Conservation (phyloP, 2,113 vertebrate species). For the Eptesicus fuscus region DNA sequence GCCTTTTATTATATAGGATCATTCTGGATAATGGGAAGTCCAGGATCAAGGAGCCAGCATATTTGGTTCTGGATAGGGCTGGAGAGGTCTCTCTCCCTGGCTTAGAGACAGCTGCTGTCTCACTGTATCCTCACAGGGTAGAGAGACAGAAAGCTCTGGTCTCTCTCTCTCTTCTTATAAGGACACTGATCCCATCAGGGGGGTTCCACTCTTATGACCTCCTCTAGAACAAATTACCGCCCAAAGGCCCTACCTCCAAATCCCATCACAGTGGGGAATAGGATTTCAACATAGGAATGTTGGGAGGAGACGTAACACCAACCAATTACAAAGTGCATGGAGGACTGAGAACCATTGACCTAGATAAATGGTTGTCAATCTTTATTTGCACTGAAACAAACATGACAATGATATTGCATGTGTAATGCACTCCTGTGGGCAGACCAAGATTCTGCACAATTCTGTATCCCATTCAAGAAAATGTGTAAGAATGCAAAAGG, state of each 20-base stretch:
- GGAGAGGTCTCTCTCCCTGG: not conserved
- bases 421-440: not conserved
- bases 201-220: not conserved
- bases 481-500: not conserved
- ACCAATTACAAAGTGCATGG: not conserved
- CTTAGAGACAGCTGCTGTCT: not conserved
- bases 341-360: not conserved
- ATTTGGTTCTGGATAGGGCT: not conserved
- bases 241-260: not conserved
- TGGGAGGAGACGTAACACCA: not conserved
- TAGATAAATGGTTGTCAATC: not conserved
- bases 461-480: not conserved
- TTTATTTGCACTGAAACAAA: not conserved
- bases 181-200: not conserved
- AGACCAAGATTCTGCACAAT: not conserved
- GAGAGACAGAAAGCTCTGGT: not conserved
- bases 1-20: too few relatives aligned
- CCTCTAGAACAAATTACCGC: not conserved
- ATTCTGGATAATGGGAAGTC: not conserved
- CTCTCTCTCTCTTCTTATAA: not conserved
- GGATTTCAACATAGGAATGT: not conserved
- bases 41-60: not conserved
- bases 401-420: accelerated
- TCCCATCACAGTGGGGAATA: not conserved
- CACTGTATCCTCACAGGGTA: not conserved